Base-by-base conservation (phyloP, 1,140 invertebrate genomes). In the Apocrypta bakeri region DNA sequence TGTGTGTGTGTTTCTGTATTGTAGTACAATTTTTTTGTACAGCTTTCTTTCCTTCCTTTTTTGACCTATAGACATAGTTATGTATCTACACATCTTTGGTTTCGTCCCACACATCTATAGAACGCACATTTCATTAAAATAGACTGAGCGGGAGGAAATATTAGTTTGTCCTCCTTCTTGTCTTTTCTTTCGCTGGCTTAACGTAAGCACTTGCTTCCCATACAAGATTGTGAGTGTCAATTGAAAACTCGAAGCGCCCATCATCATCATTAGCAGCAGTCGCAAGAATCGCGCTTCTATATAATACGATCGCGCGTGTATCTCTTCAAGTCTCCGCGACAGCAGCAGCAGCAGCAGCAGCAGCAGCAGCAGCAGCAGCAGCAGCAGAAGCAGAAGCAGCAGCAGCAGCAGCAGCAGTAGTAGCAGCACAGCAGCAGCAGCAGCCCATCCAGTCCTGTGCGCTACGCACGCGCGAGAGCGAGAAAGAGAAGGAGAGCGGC, bases 361-460 rank as follows among this genome's bases (percentile, higher is more conserved):
- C 79, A 68, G n/a, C n/a, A n/a, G n/a, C n/a, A n/a, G 48, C 48
- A n/a, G 42, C 48, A 56, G 48, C 48, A 29, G 56, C 25, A 24
- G 64, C 56, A 37, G 48, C 48, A n/a, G 42, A 17, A 56, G 48
- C 48, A 29, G 56, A 21, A 24, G 64, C 56, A 37, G 48, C 48
- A n/a, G 42, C 48, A 56, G 48, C 48, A 29, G 56, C 25, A 24
- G 64, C 56, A 37, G 48, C 48, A n/a, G 42, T 21, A 56, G 48
- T 21, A 29, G 56, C 25, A 24, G 64, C 56, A 37, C 48, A 29
- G 56, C 25, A 24, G 64, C 56, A 37, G 82, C 80, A 81, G 80
- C 87, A 82, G 69, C 82, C 84, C 82, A 83, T 87, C 84, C 84
- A 84, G 86, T 85, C 83, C 83, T 85, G 84, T 85, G 84, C 85